phyloP scores from a whole-genome alignment of 2,797 vertebrate species.

The Leuciscus waleckii region DNA sequence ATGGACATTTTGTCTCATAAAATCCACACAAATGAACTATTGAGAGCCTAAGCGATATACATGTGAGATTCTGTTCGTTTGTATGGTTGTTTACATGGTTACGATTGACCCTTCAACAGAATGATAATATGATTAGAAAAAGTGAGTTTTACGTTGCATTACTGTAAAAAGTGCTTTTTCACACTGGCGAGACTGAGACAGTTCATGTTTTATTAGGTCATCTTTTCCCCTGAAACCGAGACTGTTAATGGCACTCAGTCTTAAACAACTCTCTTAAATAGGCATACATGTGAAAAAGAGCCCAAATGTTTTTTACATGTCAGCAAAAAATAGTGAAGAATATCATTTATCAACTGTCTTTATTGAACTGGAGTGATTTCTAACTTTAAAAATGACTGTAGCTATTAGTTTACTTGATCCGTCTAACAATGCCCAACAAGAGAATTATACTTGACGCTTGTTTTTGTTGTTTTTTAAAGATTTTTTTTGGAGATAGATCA shows the following conservation, averaged over 20 bases:
- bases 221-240: background rate
- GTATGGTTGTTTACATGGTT: background rate
- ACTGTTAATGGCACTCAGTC: background rate
- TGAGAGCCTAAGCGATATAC: background rate
- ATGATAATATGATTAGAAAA: background rate
- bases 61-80: background rate
- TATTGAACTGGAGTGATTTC: background rate
- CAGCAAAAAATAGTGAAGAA: too few relatives aligned
- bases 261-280: too few relatives aligned
- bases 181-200: background rate
- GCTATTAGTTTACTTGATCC: background rate
- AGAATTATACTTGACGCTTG: background rate
- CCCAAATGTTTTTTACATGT: too few relatives aligned
- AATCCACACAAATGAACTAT: slow-evolving; percentile 70
- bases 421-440: background rate
- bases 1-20: slow-evolving; percentile 64
- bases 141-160: background rate
- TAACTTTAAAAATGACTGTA: background rate
- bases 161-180: background rate
- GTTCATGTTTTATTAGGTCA: background rate
- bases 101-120: background rate
- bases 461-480: too few relatives aligned
- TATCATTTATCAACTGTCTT: background rate
- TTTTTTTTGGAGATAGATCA: background rate
- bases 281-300: too few relatives aligned